These are phyloP conservation scores for Dynastes tityus DNA, from an alignment of 2,888 invertebrate genomes.

Conservation along the genomic window DNA sequence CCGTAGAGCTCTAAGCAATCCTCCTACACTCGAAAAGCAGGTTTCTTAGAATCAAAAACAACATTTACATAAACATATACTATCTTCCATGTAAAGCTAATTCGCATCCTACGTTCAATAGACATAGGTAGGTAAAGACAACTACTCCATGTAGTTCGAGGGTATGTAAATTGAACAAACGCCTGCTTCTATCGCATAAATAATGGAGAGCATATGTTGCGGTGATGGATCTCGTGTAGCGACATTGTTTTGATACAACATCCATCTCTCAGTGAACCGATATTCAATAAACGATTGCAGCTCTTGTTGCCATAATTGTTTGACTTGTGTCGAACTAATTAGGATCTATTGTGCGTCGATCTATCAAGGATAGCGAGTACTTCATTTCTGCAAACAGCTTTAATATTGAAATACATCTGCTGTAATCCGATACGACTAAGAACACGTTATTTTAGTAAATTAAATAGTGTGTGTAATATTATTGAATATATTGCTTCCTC, in stretches of 20 bases:
- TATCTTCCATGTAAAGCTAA: neutral
- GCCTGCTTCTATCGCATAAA: neutral
- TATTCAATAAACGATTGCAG: conserved; percentile 10
- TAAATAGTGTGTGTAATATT: too few species aligned
- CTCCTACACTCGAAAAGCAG: too few species aligned
- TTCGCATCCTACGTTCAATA: neutral
- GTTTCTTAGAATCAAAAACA: too few species aligned
- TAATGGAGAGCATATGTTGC: neutral
- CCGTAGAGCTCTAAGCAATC: too few species aligned
- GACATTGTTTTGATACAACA: conserved; percentile 22
- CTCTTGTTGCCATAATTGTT: conserved; percentile 4
- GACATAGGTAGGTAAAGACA: neutral
- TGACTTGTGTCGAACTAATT: conserved; percentile 5
- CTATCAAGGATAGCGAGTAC: neutral
- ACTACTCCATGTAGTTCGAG: neutral
- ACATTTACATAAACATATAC: neutral
- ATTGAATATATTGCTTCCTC: too few species aligned
- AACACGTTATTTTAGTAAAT: too few species aligned
- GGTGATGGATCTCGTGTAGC: neutral
- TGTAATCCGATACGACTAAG: too few species aligned
- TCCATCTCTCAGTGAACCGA: neutral
- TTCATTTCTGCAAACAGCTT: too few species aligned
- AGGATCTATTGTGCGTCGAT: neutral
- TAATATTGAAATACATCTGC: too few species aligned
- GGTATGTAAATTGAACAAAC: neutral